Conservation (phyloP, 2,888 invertebrate species). For the Dasypogon diadema region DNA sequence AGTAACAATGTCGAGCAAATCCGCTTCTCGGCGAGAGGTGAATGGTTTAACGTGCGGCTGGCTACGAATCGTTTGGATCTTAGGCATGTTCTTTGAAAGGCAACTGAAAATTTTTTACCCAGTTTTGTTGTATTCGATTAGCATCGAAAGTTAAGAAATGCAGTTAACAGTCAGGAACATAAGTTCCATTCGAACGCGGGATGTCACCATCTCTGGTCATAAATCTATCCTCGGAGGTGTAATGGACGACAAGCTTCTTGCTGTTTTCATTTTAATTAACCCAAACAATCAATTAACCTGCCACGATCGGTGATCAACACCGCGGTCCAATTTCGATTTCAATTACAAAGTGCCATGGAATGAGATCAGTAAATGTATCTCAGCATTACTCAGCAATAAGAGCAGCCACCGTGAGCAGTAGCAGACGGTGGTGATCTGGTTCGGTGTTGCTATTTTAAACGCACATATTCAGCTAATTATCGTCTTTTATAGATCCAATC, state of each 20-base stretch:
- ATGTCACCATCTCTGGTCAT: neutral
- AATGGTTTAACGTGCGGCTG: neutral
- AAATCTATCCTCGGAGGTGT: neutral
- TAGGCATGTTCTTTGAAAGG: neutral
- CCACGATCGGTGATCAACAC: conserved; percentile 19
- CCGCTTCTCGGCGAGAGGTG: neutral
- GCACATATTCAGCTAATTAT: conserved; percentile 28
- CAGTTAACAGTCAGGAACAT: too few relatives aligned
- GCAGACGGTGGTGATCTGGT: neutral
- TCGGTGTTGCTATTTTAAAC: conserved; percentile 40
- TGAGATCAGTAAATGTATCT: conserved; percentile 1
- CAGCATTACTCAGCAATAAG: neutral
- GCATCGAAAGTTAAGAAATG: too few relatives aligned
- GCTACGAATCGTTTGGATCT: neutral
- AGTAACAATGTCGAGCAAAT: neutral
- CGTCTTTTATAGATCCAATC: conserved; percentile 28
- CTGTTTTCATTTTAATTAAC: conserved; percentile 33
- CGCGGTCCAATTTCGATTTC: conserved; percentile 44
- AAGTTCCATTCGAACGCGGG: too few relatives aligned
- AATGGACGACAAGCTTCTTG: conserved; percentile 11
- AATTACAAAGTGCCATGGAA: conserved; percentile 1
- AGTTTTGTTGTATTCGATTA: too few relatives aligned
- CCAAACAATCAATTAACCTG: conserved; percentile 40
- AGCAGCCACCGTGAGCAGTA: neutral
- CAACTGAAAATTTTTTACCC: too few relatives aligned